A percentile compares a stretch with the other conserved stretches of the same genome.
Conservation (phyloP, 2,888 invertebrate species). For the Cheilosia soror region DNA sequence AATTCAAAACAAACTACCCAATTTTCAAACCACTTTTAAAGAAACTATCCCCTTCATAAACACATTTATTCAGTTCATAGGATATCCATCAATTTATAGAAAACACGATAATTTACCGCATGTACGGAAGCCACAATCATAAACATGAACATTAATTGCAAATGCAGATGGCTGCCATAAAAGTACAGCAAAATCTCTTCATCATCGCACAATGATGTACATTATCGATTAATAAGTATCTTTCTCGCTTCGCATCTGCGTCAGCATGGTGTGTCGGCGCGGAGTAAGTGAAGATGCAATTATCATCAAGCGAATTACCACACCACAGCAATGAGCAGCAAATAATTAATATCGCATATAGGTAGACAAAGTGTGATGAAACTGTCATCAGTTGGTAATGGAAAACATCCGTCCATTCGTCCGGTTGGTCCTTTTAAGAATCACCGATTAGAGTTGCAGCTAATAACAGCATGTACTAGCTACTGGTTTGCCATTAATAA, state of each 20-base stretch:
- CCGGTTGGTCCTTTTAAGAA: constrained; percentile 36
- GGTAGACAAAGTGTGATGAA: constrained; percentile 8
- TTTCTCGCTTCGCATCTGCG: constrained; percentile 25
- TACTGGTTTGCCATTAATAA: constrained; percentile 22
- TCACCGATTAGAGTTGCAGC: constrained; percentile 3
- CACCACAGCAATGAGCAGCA: constrained; percentile 27
- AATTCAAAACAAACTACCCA: no score
- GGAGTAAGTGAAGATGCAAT: constrained; percentile 30
- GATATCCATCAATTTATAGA: neutral
- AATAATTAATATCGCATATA: constrained; percentile 35
- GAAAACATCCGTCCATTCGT: neutral
- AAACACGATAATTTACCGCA: neutral
- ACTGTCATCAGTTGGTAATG: constrained; percentile 1
- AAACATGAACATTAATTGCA: constrained; percentile 39
- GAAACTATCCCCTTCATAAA: no score
- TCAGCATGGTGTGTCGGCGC: constrained; percentile 14
- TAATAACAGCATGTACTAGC: constrained; percentile 21
- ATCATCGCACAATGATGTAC: constrained; percentile 21
- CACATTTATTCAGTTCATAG: neutral
- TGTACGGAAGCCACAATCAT: constrained; percentile 14
- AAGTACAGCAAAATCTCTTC: constrained; percentile 31
- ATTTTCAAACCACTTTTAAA: no score
- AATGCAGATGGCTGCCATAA: constrained; percentile 25
- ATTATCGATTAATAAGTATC: constrained; percentile 55
- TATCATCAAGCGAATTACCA: constrained; percentile 55